phyloP scores from a whole-genome alignment of 53 echinoderm and acorn worm species.

The Mesocentrotus franciscanus region DNA sequence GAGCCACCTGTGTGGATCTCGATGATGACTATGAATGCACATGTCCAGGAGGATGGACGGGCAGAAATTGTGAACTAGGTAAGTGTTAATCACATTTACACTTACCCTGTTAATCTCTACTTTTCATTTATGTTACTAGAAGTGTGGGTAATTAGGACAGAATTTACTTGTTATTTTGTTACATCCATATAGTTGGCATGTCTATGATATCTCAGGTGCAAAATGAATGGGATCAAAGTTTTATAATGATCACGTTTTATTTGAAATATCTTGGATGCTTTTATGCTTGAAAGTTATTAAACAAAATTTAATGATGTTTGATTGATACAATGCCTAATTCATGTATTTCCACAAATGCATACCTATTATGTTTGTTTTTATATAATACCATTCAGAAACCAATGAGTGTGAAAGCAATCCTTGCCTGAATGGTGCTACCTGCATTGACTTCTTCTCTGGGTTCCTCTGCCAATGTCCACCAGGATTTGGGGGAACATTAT shows the following conservation, averaged over 20 bases:
- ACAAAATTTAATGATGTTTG: too few species aligned
- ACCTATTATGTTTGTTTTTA: neutral
- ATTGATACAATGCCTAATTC: too few species aligned
- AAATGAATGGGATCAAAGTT: too few species aligned
- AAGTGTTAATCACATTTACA: neutral
- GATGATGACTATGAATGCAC: slow-evolving; percentile 33
- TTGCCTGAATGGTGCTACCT: slow-evolving; percentile 54
- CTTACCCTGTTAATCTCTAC: neutral
- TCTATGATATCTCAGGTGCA: too few species aligned
- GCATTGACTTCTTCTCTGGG: slow-evolving; percentile 26
- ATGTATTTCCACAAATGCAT: neutral
- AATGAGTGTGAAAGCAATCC: slow-evolving; percentile 50
- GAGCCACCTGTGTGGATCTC: slow-evolving; percentile 53
- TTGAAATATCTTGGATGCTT: too few species aligned
- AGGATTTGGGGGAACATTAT: slow-evolving; percentile 36
- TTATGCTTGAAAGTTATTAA: too few species aligned
- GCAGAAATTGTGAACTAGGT: slow-evolving; percentile 59
- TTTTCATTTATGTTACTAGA: too few species aligned
- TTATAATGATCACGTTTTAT: too few species aligned
- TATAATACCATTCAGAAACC: neutral
- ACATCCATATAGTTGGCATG: too few species aligned
- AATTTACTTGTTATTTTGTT: too few species aligned
- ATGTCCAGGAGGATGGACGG: slow-evolving; percentile 54
- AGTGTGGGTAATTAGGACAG: too few species aligned
- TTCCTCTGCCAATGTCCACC: slow-evolving; percentile 43